phyloP scores from a whole-genome alignment of 2,797 vertebrate species.

The Enteromius unitaeniatus region DNA sequence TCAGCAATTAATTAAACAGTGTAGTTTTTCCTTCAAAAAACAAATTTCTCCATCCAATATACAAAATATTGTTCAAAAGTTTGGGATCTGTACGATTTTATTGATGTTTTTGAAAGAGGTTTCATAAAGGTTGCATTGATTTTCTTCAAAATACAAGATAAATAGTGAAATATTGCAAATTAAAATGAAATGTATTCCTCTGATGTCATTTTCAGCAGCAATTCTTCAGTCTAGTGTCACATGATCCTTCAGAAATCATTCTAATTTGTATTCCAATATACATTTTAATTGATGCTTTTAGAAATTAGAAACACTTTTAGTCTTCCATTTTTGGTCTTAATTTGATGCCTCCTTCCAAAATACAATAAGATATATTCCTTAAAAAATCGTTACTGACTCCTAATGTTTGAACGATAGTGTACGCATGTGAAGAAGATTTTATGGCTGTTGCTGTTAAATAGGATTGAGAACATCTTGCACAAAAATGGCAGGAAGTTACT shows the following conservation, averaged over 20 bases:
- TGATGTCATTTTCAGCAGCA: not conserved
- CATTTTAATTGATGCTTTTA: not conserved
- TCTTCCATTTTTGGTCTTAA: not conserved
- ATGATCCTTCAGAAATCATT: not conserved
- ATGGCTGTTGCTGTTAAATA: not conserved
- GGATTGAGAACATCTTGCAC: not conserved
- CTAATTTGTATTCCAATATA: not conserved
- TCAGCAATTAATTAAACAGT: not conserved
- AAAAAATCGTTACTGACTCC: not conserved
- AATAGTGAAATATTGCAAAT: not conserved
- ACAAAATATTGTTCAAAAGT: not conserved
- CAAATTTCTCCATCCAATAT: not conserved
- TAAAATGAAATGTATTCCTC: not conserved
- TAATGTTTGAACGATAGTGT: not conserved
- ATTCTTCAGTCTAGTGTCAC: not conserved
- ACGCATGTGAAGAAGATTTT: not conserved
- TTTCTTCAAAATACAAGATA: not conserved
- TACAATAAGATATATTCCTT: not conserved
- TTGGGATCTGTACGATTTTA: not conserved
- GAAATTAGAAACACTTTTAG: not conserved
- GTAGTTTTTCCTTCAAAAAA: conserved; percentile 7
- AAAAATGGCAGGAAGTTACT: not conserved
- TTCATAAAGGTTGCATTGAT: not conserved
- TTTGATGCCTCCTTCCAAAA: not conserved
- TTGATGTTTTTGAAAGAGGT: not conserved